Percentiles rank a stretch among this genome's conserved stretches.
These are phyloP conservation scores for Sitodiplosis mosellana DNA, from an alignment of 1,140 invertebrate species.

Conservation along the genomic window DNA sequence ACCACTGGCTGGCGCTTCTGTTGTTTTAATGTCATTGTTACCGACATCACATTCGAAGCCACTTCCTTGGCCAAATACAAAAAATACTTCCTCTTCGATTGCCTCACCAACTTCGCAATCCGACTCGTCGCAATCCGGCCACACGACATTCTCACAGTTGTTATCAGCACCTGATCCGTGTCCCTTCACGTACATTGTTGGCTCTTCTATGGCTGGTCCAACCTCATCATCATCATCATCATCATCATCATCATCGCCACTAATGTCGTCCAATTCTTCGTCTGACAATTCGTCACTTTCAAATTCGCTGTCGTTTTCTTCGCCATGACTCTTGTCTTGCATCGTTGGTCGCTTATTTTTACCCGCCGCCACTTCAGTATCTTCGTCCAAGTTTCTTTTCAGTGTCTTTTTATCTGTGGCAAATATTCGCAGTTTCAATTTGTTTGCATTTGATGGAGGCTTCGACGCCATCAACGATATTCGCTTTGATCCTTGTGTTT, in stretches of 20 bases:
- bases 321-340: slow-evolving; percentile 10
- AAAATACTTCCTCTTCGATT: slow-evolving; percentile 51
- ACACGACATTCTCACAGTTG: slow-evolving; percentile 4
- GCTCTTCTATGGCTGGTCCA: slow-evolving; percentile 52
- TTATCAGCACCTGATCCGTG: slow-evolving; percentile 47
- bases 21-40: slow-evolving; percentile 22
- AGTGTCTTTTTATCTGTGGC: background rate
- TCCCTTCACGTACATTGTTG: slow-evolving; percentile 49
- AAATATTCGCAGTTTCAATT: background rate
- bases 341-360: too few species aligned
- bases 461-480: too few species aligned
- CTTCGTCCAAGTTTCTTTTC: background rate
- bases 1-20: slow-evolving; percentile 14
- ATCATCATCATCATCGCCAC: slow-evolving; percentile 12
- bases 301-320: slow-evolving; percentile 9
- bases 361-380: too few species aligned
- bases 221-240: slow-evolving; percentile 31
- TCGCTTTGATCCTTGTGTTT: background rate
- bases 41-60: slow-evolving; percentile 52
- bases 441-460: background rate
- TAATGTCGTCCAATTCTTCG: slow-evolving; percentile 13
- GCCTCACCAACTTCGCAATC: slow-evolving; percentile 32
- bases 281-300: slow-evolving; percentile 9
- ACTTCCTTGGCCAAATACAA: slow-evolving; percentile 48
- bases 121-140: background rate